A percentile compares a stretch with the other conserved stretches of the same genome.
phyloP scores from a whole-genome alignment of 2,797 vertebrate species.

The Poeciliopsis infans region DNA sequence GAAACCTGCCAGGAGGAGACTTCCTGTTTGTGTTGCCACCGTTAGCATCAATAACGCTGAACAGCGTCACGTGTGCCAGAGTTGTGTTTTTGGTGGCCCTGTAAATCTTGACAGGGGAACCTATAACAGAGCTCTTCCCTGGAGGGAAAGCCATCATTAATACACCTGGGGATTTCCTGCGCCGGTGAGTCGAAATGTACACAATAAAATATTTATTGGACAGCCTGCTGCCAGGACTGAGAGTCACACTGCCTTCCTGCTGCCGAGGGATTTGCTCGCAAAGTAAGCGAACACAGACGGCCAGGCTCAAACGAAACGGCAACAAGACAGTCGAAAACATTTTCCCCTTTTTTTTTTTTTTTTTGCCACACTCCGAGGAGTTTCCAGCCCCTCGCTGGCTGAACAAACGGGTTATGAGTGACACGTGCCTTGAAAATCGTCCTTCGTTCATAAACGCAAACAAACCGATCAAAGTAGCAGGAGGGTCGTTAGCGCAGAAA shows the following conservation, averaged over 20 bases:
- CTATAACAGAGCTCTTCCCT: background rate
- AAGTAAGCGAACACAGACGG: background rate
- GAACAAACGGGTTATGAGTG: background rate
- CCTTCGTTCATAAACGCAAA: background rate
- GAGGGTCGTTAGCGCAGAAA: background rate
- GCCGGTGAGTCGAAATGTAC: background rate
- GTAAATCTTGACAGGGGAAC: background rate
- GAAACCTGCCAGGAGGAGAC: background rate
- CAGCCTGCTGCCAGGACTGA: background rate
- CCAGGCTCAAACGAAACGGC: background rate
- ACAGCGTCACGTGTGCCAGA: background rate
- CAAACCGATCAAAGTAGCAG: background rate
- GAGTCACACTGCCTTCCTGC: background rate
- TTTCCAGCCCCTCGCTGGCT: background rate
- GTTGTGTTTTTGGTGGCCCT: background rate
- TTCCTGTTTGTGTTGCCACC: background rate
- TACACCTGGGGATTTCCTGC: constrained; percentile 5
- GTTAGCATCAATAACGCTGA: background rate
- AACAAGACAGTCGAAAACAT: background rate
- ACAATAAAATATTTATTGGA: background rate
- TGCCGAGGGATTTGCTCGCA: background rate
- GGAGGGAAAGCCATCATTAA: background rate
- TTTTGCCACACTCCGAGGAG: background rate
- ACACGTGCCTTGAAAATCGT: background rate
- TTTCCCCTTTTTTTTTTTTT: background rate